Conservation (phyloP, 2,113 vertebrate genomes). For the Chloropsis hardwickii region DNA sequence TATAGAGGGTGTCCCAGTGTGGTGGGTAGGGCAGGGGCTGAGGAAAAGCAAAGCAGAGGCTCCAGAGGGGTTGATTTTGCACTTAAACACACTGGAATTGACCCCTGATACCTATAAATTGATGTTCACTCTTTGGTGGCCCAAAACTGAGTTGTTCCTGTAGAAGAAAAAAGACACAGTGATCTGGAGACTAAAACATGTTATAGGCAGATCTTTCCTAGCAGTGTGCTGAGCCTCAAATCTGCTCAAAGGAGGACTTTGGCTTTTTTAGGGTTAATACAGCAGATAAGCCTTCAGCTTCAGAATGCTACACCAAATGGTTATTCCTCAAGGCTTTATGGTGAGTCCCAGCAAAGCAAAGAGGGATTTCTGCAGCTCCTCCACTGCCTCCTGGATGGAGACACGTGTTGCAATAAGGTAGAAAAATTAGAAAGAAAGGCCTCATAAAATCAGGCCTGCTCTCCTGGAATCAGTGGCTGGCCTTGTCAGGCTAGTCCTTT, state of each 20-base stretch:
- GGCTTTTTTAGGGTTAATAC: neutral
- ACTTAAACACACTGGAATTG: neutral
- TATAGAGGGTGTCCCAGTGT: neutral
- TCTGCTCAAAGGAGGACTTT: neutral
- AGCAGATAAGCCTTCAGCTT: neutral
- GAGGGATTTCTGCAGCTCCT: neutral
- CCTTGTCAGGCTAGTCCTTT: neutral
- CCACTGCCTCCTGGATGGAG: neutral
- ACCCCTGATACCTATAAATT: rapidly evolving
- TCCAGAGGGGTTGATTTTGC: neutral
- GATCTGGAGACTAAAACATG: neutral
- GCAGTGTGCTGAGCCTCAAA: neutral
- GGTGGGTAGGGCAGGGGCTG: neutral
- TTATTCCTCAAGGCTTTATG: neutral
- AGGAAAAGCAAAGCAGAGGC: neutral
- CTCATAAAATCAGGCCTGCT: neutral
- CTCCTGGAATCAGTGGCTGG: neutral
- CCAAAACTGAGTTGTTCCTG: neutral
- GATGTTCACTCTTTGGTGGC: neutral
- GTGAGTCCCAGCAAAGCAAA: neutral
- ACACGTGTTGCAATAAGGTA: neutral
- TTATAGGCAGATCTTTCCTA: neutral
- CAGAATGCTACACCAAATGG: neutral
- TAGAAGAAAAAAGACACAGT: neutral
- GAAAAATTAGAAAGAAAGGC: neutral